Conservation (phyloP, 92 coral and sea anemone species). For the Porites cylindrica region DNA sequence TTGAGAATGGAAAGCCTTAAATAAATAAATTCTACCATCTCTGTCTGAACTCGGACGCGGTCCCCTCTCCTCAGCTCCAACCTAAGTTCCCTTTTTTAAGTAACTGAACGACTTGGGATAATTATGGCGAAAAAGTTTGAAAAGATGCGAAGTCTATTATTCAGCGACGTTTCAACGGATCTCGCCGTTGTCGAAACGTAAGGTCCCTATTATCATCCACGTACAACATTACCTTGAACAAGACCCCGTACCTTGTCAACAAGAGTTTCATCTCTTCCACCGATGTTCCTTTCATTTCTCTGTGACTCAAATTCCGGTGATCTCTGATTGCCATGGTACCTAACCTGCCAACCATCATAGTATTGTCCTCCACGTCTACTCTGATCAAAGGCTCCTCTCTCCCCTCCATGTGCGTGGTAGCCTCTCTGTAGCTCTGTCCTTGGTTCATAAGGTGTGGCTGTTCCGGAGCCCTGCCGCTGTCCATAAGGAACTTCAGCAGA, state of each 20-base stretch:
- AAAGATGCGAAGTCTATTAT: too few relatives aligned
- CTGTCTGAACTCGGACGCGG: too few relatives aligned
- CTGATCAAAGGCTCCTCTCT: conserved; percentile 10
- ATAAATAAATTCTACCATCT: too few relatives aligned
- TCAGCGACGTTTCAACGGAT: too few relatives aligned
- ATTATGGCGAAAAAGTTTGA: too few relatives aligned
- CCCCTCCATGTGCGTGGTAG: not conserved
- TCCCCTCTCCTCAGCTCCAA: too few relatives aligned
- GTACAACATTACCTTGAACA: too few relatives aligned
- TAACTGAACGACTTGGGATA: too few relatives aligned
- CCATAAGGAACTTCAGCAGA: not conserved
- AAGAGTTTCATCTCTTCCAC: not conserved
- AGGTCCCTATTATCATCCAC: too few relatives aligned
- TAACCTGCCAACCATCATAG: not conserved
- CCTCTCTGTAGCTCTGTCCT: conserved; percentile 44
- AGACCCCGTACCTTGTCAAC: not conserved
- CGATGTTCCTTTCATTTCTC: not conserved
- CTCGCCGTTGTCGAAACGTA: too few relatives aligned
- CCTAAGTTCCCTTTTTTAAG: too few relatives aligned
- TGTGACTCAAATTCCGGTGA: not conserved
- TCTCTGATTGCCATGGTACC: conserved; percentile 11
- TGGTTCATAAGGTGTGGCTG: conserved; percentile 51
- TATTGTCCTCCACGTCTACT: not conserved
- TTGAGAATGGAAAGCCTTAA: too few relatives aligned
- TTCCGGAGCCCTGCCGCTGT: not conserved